Base-by-base conservation (phyloP, 2,797 vertebrate species). In the Peromyscus attwateri region DNA sequence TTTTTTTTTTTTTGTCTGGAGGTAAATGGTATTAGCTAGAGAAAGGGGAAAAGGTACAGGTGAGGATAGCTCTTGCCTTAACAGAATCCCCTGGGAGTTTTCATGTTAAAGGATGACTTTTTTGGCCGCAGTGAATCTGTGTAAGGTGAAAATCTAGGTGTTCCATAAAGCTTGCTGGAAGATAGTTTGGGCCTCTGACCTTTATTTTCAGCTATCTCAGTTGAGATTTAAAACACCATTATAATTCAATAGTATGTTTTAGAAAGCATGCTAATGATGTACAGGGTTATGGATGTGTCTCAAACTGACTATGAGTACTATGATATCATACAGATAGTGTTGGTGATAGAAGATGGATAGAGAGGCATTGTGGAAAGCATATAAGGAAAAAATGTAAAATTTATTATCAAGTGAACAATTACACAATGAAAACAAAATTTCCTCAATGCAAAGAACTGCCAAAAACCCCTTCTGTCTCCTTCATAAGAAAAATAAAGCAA, bases 401-500 rank as follows among this genome's bases (percentile, higher is more conserved):
- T 92, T 85, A 52, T 82, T 55, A n/a, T 81, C 70, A 83, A 37
- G 4, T 52, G 13, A 80, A 92, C 55, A 75, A 76, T 43, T 76
- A 82, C 96, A 93, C 40, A 95, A 46, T 52, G 17, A 43, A 60
- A 85, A 64, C 87, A 85, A 6, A n/a, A 87, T 89, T 77, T 95
- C 25, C 70, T 91, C 62, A 87, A 1, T 66, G 6, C 90, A 43
- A 49, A 73, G 25, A 91, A 57, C 11, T 52, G 31, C 3, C 8
- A 37, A 87, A 95, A 79, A 34, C 55, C 21, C 70, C 55, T 75
- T 25, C 37, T 84, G 14, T 49, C 60, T 90, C 12, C n/a, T 91
- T 37, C 27, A 66, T 60, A 94, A 95, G 43, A 60, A 89, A 96
- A 81, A 34, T 55, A 91, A 83, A 92, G 14, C 29, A 89, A 94